Conservation (phyloP, 2,113 vertebrate species). For the Ondatra zibethicus region DNA sequence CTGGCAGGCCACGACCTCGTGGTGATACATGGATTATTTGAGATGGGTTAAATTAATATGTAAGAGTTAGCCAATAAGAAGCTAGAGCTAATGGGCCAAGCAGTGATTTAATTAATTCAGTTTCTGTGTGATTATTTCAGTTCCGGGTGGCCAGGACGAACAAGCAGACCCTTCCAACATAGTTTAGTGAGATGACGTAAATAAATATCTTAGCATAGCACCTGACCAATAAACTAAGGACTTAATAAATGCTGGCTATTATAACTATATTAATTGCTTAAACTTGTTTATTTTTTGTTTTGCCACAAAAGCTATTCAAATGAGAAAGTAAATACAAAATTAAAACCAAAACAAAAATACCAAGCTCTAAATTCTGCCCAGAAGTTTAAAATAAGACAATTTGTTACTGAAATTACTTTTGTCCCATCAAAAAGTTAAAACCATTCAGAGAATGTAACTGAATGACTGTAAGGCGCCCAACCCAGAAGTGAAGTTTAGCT, state of each 20-base stretch:
- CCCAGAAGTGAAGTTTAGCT: conserved; percentile 6
- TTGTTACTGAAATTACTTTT: conserved; percentile 65
- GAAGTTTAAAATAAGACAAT: conserved; percentile 59
- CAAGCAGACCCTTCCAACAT: no score
- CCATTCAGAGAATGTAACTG: conserved; percentile 48
- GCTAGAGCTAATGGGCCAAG: no score
- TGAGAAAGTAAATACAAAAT: conserved; percentile 49
- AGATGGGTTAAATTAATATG: no score
- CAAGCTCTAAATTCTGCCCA: conserved; percentile 56
- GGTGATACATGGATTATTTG: no score
- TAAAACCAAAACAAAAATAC: conserved; percentile 63
- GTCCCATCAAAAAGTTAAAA: conserved; percentile 62
- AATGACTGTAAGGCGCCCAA: conserved; percentile 16
- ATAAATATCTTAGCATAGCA: conserved; percentile 20
- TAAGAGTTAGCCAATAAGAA: no score
- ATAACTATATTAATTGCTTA: conserved; percentile 50
- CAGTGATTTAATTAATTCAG: no score
- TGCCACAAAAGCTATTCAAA: conserved; percentile 39
- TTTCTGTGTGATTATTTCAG: no score
- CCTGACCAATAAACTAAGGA: not conserved
- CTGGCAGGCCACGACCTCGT: no score
- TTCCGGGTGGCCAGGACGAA: no score
- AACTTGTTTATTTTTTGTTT: conserved; percentile 25
- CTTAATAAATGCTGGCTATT: conserved; percentile 12
- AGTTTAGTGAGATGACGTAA: not conserved